phyloP scores from a whole-genome alignment of 2,888 invertebrate genomes.

The Allolobophora icterica region DNA sequence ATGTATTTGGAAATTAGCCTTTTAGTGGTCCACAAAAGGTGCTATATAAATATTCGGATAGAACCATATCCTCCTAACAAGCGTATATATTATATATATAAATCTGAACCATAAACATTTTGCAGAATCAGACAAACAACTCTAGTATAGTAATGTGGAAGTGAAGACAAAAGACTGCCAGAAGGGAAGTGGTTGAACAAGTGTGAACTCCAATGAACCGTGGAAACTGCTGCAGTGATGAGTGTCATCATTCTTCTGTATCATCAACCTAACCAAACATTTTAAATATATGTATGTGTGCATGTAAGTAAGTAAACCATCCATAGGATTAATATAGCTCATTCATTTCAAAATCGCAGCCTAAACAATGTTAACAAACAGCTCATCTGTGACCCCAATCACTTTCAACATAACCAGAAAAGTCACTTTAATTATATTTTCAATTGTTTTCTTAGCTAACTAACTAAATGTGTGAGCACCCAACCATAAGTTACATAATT shows the following conservation, averaged over 20 bases:
- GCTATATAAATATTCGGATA: background rate
- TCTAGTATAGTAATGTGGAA: background rate
- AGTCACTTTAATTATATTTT: background rate
- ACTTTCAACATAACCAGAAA: background rate
- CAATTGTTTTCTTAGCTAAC: background rate
- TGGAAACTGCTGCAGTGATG: background rate
- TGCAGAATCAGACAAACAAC: background rate
- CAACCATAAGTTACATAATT: no score
- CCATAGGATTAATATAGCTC: background rate
- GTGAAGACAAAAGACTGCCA: no score
- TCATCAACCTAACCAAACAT: background rate
- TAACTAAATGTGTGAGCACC: background rate
- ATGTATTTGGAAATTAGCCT: background rate
- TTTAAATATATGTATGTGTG: background rate
- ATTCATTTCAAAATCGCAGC: background rate
- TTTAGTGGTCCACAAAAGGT: background rate
- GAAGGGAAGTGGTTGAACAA: background rate
- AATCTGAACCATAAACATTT: background rate
- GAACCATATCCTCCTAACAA: background rate
- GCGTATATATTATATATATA: background rate
- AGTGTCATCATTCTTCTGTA: background rate
- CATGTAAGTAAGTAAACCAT: background rate
- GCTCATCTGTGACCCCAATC: no score
- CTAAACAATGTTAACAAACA: background rate
- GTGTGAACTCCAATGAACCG: background rate